These are phyloP conservation scores for Pelodiscus sinensis DNA, from an alignment of 2,113 vertebrate genomes.

Conservation along the genomic window DNA sequence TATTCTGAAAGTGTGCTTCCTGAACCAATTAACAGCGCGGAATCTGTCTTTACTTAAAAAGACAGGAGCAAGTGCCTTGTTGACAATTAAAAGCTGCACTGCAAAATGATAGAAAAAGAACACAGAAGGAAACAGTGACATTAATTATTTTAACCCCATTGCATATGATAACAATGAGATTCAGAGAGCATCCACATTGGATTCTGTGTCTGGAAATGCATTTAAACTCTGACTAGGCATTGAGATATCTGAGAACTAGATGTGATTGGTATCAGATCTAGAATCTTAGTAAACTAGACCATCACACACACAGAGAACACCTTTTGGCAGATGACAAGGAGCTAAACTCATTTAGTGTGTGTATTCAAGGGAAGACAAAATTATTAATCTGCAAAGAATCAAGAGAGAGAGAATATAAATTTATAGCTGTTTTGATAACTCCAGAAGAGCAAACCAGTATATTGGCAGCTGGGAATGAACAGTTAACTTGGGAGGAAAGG, in stretches of 20 bases:
- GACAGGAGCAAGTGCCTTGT: background rate
- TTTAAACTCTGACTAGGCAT: background rate
- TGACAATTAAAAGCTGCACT: background rate
- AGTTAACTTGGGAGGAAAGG: background rate
- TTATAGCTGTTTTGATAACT: background rate
- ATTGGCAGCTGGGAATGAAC: background rate
- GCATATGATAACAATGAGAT: conserved; percentile 18
- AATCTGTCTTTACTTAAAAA: background rate
- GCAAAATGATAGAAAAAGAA: background rate
- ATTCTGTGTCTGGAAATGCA: background rate
- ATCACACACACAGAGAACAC: background rate
- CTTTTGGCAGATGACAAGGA: background rate
- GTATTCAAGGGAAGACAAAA: background rate
- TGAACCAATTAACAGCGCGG: background rate
- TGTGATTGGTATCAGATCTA: background rate
- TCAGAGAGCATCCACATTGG: background rate
- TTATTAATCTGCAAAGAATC: background rate
- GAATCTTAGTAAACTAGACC: background rate
- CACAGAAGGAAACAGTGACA: background rate
- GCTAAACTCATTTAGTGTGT: background rate
- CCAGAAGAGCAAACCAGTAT: background rate
- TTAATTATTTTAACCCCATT: conserved; percentile 20
- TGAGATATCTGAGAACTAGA: background rate
- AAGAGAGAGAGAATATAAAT: background rate
- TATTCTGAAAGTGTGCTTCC: background rate